Evolutionary conservation across 2,113 vertebrate species (phyloP).

Genomic region (Apus apus): DNA sequence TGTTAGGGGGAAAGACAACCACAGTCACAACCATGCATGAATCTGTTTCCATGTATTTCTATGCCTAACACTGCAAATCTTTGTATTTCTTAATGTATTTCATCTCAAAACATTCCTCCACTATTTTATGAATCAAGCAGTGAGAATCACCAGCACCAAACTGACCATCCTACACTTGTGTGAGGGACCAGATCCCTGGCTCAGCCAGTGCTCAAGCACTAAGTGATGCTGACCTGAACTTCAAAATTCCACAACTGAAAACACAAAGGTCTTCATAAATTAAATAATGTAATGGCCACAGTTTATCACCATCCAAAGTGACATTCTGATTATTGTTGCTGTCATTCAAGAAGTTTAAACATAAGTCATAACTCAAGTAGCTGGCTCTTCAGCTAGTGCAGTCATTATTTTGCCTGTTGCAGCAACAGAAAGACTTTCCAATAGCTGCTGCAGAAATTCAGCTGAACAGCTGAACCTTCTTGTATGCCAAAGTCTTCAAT

Average conservation of each 20-base stretch:
- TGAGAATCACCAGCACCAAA: background rate
- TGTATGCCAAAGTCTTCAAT: background rate
- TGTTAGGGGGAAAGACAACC: background rate
- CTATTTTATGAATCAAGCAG: background rate
- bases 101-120: background rate
- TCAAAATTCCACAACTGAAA: background rate
- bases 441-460: background rate
- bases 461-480: background rate
- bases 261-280: background rate
- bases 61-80: background rate
- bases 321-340: background rate
- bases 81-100: background rate
- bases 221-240: background rate
- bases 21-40: background rate
- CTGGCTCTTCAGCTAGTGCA: background rate
- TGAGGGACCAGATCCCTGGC: background rate
- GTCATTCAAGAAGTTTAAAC: background rate
- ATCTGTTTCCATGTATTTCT: background rate
- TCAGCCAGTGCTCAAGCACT: background rate
- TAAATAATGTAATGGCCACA: background rate
- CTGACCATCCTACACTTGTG: background rate
- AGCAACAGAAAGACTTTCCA: background rate
- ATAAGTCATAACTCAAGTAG: background rate
- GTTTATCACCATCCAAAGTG: accelerated
- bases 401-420: background rate